Conservation (phyloP, 1,140 invertebrate genomes). For the Trinorchestia longiramus region DNA sequence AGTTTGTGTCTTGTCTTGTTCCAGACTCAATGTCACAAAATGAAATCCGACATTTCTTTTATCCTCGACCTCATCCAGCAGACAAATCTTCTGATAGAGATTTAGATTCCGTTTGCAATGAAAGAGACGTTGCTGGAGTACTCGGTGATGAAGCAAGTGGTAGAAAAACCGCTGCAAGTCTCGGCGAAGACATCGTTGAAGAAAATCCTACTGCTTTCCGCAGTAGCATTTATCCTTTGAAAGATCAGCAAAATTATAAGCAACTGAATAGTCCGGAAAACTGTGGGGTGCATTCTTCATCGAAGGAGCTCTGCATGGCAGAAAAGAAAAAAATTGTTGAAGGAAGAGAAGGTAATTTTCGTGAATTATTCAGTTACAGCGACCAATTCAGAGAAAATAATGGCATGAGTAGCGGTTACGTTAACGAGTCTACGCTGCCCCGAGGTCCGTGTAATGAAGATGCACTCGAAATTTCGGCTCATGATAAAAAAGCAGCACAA, state of each 20-base stretch:
- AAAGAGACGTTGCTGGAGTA: not conserved
- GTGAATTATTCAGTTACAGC: not conserved
- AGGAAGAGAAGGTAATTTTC: not conserved
- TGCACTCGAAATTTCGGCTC: not conserved
- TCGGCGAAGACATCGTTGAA: not conserved
- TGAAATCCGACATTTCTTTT: conserved; percentile 20
- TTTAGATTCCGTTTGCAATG: not conserved
- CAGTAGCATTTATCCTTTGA: not conserved
- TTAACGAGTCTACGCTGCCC: not conserved
- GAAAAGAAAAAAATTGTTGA: not conserved
- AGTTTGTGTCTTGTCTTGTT: not conserved
- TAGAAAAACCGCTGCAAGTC: not conserved
- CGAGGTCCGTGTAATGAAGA: not conserved
- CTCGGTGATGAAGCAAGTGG: not conserved
- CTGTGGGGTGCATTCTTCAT: not conserved
- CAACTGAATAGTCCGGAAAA: not conserved
- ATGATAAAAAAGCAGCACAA: not conserved
- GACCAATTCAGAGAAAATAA: not conserved
- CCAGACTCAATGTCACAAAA: not conserved
- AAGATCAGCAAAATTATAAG: not conserved
- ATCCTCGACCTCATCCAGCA: conserved; percentile 14
- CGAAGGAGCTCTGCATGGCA: not conserved
- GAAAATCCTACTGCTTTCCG: not conserved
- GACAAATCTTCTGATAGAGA: not conserved
- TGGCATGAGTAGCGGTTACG: not conserved